Evolutionary conservation across 2,797 vertebrate genomes (phyloP).

Genomic region (Orestias chungarensis): DNA sequence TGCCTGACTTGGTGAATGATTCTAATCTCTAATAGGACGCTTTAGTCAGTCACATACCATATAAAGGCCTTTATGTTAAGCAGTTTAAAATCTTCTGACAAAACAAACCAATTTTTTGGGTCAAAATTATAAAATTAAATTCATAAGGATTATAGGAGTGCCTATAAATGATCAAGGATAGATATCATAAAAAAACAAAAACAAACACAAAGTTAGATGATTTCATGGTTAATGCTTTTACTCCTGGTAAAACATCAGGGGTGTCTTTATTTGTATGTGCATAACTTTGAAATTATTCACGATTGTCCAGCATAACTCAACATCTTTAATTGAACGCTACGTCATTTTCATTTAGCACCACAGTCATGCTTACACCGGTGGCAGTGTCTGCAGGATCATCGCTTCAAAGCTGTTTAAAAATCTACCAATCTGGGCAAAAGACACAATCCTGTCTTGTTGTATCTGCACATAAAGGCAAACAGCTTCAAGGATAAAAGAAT

Average conservation of each 20-base stretch:
- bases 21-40: not conserved
- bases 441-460: constrained; percentile 5
- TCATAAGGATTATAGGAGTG: not conserved
- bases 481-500: not conserved
- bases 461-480: not conserved
- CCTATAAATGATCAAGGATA: too few relatives aligned
- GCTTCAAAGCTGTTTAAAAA: not conserved
- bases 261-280: not conserved
- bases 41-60: not conserved
- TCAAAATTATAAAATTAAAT: too few relatives aligned
- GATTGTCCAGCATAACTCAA: not conserved
- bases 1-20: constrained; percentile 2
- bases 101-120: too few relatives aligned
- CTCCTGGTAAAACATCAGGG: too few relatives aligned
- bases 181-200: too few relatives aligned
- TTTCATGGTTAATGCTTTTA: too few relatives aligned
- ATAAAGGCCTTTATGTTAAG: not conserved
- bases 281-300: not conserved
- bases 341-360: not conserved
- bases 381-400: not conserved
- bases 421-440: not conserved
- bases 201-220: too few relatives aligned
- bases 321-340: not conserved
- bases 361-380: not conserved
- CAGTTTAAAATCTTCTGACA: not conserved